These are phyloP conservation scores for Antennarius maculatus DNA, from an alignment of 2,797 vertebrate genomes.

Conservation along the genomic window DNA sequence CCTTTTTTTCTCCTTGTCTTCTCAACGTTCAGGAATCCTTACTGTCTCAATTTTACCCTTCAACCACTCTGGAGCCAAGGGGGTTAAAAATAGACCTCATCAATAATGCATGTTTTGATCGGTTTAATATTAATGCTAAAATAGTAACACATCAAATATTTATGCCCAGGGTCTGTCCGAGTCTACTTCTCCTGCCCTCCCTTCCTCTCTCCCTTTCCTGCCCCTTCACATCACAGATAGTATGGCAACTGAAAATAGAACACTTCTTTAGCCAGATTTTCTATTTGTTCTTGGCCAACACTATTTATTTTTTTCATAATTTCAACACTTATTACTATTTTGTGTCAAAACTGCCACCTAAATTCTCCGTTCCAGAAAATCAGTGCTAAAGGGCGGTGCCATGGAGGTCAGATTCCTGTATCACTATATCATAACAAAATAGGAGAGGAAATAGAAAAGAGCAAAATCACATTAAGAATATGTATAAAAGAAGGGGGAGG, in stretches of 20 bases:
- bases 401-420: conserved; percentile 15
- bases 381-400: conserved; percentile 21
- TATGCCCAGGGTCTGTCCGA: conserved; percentile 61
- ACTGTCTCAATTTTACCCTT: conserved; percentile 64
- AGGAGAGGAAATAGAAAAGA: conserved; percentile 22
- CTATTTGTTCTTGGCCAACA: background rate
- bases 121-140: conserved; percentile 81
- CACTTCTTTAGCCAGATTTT: conserved; percentile 35
- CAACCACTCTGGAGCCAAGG: conserved; percentile 51
- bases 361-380: conserved; percentile 31
- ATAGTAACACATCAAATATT: conserved; percentile 83
- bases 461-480: conserved; percentile 28
- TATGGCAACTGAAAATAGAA: conserved; percentile 59
- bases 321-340: conserved; percentile 37
- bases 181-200: conserved; percentile 37
- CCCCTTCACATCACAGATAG: conserved; percentile 32
- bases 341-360: conserved; percentile 1
- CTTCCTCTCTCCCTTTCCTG: conserved; percentile 9
- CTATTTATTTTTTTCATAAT: conserved; percentile 25
- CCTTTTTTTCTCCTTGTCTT: conserved; percentile 20
- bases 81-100: conserved; percentile 79
- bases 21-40: conserved; percentile 30
- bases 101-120: conserved; percentile 80
- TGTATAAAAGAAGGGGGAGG: conserved; percentile 12
- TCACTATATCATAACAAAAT: conserved; percentile 25